Evolutionary conservation across 1,140 invertebrate genomes (phyloP).

Genomic region (Drosophila orena): DNA sequence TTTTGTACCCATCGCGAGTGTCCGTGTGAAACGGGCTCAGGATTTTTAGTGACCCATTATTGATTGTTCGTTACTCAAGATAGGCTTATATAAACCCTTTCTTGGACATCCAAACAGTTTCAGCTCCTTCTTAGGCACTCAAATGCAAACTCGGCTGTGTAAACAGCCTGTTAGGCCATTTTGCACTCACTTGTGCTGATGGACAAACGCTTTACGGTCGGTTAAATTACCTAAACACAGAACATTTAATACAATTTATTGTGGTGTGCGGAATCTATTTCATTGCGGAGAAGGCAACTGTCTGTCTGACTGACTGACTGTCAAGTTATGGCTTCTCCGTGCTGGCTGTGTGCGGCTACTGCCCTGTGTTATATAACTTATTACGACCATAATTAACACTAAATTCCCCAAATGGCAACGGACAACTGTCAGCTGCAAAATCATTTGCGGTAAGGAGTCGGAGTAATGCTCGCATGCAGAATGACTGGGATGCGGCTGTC

Average conservation of each 20-base stretch:
- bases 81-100: background rate
- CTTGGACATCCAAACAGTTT: too few relatives aligned
- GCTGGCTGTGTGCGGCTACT: conserved; percentile 14
- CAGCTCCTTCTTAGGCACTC: too few relatives aligned
- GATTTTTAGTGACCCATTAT: background rate
- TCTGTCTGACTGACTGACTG: conserved; percentile 21
- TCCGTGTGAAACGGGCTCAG: background rate
- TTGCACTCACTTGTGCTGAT: background rate
- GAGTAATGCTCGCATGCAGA: conserved; percentile 27
- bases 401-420: conserved; percentile 73
- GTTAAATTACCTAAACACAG: conserved; percentile 19
- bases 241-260: conserved; percentile 40
- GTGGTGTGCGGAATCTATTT: conserved; percentile 11
- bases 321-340: conserved; percentile 15
- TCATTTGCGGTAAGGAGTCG: conserved; percentile 58
- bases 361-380: conserved; percentile 67
- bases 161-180: background rate
- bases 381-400: conserved; percentile 78
- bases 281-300: background rate
- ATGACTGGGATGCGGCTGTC: conserved; percentile 46
- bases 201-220: conserved; percentile 20
- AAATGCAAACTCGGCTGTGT: too few relatives aligned
- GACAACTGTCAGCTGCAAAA: conserved; percentile 77
- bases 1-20: conserved; percentile 4
- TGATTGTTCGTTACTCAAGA: background rate